Evolutionary conservation across 1,140 invertebrate species (phyloP).

Genomic region (Ephestia elutella): DNA sequence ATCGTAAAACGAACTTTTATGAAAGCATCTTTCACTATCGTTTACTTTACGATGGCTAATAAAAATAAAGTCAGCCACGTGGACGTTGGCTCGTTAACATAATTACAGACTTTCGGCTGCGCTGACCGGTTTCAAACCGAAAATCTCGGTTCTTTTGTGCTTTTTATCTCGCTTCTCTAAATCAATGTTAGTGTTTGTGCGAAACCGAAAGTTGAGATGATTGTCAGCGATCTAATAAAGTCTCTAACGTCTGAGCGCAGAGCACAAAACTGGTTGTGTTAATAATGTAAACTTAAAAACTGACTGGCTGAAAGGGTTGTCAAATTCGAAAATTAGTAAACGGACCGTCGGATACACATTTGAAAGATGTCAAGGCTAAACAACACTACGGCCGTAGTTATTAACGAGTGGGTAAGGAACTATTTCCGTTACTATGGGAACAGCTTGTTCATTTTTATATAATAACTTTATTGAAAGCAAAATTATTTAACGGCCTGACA

Average conservation of each 20-base stretch:
- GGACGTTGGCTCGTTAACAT: slow-evolving; percentile 43
- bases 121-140: slow-evolving; percentile 38
- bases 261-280: not conserved
- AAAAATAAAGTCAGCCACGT: slow-evolving; percentile 26
- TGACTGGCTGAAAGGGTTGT: slow-evolving; percentile 9
- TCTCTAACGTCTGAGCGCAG: not conserved
- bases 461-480: no score
- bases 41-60: slow-evolving; percentile 34
- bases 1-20: slow-evolving; percentile 22
- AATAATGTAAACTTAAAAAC: not conserved
- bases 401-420: no score
- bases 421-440: no score
- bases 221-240: not conserved
- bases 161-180: slow-evolving; percentile 44
- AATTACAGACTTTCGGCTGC: slow-evolving; percentile 49
- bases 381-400: no score
- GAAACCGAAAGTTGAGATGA: slow-evolving; percentile 53
- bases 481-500: slow-evolving; percentile 3
- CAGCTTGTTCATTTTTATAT: no score
- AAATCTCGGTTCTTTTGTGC: slow-evolving; percentile 28
- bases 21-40: slow-evolving; percentile 46
- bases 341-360: no score
- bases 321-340: slow-evolving; percentile 12
- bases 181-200: slow-evolving; percentile 42
- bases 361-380: no score